A percentile compares a stretch with the other conserved stretches of the same genome.
Evolutionary conservation across 2,113 vertebrate species (phyloP).

Genomic region (Cyprinodon brontotheroides): DNA sequence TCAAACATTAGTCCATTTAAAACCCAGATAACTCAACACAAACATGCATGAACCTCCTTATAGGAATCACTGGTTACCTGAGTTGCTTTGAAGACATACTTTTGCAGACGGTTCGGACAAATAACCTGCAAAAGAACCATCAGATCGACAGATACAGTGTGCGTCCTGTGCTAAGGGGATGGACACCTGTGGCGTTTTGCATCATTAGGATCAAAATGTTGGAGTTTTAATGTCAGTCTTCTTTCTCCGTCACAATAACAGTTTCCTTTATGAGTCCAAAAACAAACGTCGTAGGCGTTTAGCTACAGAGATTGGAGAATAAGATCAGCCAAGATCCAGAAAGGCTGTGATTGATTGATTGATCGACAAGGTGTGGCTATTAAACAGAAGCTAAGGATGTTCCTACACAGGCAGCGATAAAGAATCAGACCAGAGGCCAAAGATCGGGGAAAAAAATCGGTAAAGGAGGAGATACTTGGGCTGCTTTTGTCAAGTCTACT

Average conservation of each 20-base stretch:
- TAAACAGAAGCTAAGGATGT: background rate
- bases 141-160: constrained; percentile 43
- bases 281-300: background rate
- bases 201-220: constrained; percentile 18
- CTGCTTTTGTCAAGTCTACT: background rate
- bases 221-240: background rate
- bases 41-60: constrained; percentile 23
- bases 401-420: background rate
- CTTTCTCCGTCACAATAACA: background rate
- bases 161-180: constrained; percentile 34
- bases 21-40: constrained; percentile 28
- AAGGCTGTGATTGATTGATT: background rate
- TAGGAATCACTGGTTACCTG: constrained; percentile 69
- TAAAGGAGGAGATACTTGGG: no score
- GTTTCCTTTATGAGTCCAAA: background rate
- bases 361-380: background rate
- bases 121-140: constrained; percentile 58
- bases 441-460: background rate
- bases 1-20: constrained; percentile 16
- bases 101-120: constrained; percentile 61
- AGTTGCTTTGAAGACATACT: constrained; percentile 65
- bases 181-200: constrained; percentile 39
- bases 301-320: background rate
- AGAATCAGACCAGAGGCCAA: background rate
- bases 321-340: no score